Evolutionary conservation across 2,888 invertebrate genomes (phyloP).

Genomic region (Osmoderma eremita): DNA sequence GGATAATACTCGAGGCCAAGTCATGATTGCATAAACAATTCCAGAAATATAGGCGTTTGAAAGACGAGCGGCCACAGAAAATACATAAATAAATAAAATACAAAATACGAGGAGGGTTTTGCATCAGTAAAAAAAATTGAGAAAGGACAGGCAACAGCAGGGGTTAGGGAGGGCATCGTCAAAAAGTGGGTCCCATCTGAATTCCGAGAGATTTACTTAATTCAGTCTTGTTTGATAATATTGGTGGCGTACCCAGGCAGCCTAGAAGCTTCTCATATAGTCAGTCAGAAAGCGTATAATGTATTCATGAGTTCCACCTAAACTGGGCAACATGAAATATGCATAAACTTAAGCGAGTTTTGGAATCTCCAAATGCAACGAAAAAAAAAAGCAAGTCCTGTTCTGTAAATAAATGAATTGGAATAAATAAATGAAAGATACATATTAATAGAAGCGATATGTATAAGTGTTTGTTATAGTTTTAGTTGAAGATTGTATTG

Average conservation of each 20-base stretch:
- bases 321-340: slow-evolving; percentile 23
- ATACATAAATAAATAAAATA: not conserved
- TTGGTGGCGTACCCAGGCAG: not conserved
- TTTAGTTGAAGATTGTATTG: too few relatives aligned
- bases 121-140: not conserved
- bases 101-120: not conserved
- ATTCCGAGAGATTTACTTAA: not conserved
- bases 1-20: too few relatives aligned
- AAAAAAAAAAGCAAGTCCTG: too few relatives aligned
- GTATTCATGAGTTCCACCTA: slow-evolving; percentile 33
- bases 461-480: too few relatives aligned
- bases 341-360: slow-evolving; percentile 24
- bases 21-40: too few relatives aligned
- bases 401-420: too few relatives aligned
- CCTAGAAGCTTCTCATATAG: slow-evolving; percentile 19
- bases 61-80: too few relatives aligned
- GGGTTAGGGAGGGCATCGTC: not conserved
- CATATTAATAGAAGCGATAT: too few relatives aligned
- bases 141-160: not conserved
- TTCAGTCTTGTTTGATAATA: slow-evolving; percentile 8
- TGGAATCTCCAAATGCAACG: slow-evolving; percentile 8
- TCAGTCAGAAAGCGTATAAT: slow-evolving; percentile 21
- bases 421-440: too few relatives aligned
- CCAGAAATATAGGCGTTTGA: too few relatives aligned
- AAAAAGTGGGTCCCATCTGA: not conserved